Conservation (phyloP, 1,140 invertebrate species). For the Polypedilum pembai region DNA sequence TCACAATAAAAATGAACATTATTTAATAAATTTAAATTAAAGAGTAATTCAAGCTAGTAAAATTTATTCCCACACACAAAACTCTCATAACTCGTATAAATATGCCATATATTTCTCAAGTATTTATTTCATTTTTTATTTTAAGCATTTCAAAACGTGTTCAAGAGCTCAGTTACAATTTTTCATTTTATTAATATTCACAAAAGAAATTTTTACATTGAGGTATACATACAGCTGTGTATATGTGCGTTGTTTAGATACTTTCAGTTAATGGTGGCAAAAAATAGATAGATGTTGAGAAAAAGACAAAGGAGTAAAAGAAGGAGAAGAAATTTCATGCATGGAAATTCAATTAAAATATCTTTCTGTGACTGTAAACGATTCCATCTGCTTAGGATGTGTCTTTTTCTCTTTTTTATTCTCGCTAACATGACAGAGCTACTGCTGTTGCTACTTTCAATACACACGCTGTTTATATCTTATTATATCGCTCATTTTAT, state of each 20-base stretch:
- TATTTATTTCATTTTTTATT: background rate
- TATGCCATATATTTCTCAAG: background rate
- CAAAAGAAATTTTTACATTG: background rate
- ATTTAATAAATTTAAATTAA: too few relatives aligned
- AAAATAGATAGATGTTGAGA: background rate
- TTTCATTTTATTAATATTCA: background rate
- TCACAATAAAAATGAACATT: too few relatives aligned
- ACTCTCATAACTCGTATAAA: too few relatives aligned
- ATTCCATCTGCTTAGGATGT: slow-evolving; percentile 17
- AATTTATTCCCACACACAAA: too few relatives aligned
- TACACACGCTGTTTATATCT: background rate
- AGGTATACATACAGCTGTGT: too few relatives aligned
- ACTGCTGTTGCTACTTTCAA: background rate
- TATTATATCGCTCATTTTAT: slow-evolving; percentile 1
- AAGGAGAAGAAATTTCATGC: slow-evolving; percentile 3
- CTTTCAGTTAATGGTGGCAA: background rate
- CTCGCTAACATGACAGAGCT: background rate
- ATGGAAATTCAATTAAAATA: slow-evolving; percentile 20
- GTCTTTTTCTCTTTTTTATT: background rate
- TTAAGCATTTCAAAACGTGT: slow-evolving; percentile 1
- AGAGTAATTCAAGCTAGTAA: too few relatives aligned
- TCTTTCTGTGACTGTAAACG: slow-evolving; percentile 1
- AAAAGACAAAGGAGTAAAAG: background rate
- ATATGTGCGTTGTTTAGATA: too few relatives aligned
- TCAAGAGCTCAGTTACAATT: background rate